A percentile compares a stretch with the other conserved stretches of the same genome.
phyloP scores from a whole-genome alignment of 2,797 vertebrate genomes.

The Phyllotis vaccarum region DNA sequence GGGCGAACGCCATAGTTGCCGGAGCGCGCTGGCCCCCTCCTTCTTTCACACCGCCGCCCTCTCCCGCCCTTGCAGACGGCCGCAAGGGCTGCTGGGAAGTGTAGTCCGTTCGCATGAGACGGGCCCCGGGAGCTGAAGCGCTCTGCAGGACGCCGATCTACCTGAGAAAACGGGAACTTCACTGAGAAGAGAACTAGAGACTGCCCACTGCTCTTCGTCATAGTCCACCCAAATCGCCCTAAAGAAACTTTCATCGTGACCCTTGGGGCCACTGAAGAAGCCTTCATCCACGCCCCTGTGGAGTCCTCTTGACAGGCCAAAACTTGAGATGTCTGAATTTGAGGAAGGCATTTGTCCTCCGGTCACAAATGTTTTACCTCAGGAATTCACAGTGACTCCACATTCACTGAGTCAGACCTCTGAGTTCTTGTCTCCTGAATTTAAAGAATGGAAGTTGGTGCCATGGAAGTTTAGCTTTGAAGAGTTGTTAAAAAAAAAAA shows the following conservation, averaged over 20 bases:
- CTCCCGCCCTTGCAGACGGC: slow-evolving; percentile 59
- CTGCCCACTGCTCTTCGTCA: rapidly evolving
- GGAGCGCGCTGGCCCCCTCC: slow-evolving; percentile 72
- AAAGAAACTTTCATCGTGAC: background rate
- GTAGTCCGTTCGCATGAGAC: slow-evolving; percentile 81
- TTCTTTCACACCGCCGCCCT: slow-evolving; percentile 57
- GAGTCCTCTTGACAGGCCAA: background rate
- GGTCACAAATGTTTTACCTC: background rate
- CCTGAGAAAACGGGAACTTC: background rate
- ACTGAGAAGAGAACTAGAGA: background rate
- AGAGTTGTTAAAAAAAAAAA: background rate
- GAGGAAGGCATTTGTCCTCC: background rate
- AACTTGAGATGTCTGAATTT: background rate
- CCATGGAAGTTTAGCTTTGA: background rate
- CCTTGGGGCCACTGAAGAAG: background rate
- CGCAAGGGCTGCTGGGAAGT: slow-evolving; percentile 84
- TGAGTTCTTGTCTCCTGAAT: background rate
- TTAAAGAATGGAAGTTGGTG: background rate
- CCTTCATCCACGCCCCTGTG: background rate
- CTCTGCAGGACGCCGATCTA: rapidly evolving
- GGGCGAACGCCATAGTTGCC: slow-evolving; percentile 86
- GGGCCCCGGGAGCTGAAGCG: background rate
- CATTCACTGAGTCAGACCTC: background rate
- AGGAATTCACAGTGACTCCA: background rate
- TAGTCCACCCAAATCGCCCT: background rate